phyloP scores from a whole-genome alignment of 2,113 vertebrate genomes.

The Acinonyx jubatus region DNA sequence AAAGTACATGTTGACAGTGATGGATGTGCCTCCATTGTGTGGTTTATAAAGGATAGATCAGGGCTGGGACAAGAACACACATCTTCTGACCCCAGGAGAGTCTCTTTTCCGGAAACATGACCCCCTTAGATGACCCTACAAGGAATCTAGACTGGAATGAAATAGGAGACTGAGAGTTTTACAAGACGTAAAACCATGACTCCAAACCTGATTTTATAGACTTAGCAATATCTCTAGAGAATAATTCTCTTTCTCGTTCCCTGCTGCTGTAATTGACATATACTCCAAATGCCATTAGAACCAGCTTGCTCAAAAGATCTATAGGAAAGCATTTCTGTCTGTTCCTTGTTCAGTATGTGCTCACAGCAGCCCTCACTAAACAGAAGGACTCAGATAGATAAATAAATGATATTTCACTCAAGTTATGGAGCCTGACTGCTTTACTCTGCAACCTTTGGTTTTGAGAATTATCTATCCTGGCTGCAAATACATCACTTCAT shows the following conservation, averaged over 20 bases:
- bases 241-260: slow-evolving; percentile 19
- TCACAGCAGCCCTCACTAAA: background rate
- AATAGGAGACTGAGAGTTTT: background rate
- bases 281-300: background rate
- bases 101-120: background rate
- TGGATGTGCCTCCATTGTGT: slow-evolving; percentile 1
- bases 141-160: background rate
- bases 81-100: background rate
- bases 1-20: background rate
- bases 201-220: background rate
- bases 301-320: background rate
- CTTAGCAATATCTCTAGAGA: slow-evolving; percentile 1
- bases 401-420: background rate
- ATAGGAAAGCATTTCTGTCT: background rate
- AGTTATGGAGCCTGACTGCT: background rate
- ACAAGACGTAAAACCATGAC: background rate
- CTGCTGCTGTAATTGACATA: background rate
- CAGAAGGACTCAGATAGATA: slow-evolving; percentile 22
- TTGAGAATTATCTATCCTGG: slow-evolving; percentile 18
- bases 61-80: background rate
- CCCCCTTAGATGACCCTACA: background rate
- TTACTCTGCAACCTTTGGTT: background rate
- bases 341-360: background rate
- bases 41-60: slow-evolving; percentile 6
- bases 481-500: slow-evolving; percentile 3